A percentile compares a stretch with the other conserved stretches of the same genome.
phyloP scores from a whole-genome alignment of 1,140 invertebrate species.

The Mizuhopecten yessoensis region DNA sequence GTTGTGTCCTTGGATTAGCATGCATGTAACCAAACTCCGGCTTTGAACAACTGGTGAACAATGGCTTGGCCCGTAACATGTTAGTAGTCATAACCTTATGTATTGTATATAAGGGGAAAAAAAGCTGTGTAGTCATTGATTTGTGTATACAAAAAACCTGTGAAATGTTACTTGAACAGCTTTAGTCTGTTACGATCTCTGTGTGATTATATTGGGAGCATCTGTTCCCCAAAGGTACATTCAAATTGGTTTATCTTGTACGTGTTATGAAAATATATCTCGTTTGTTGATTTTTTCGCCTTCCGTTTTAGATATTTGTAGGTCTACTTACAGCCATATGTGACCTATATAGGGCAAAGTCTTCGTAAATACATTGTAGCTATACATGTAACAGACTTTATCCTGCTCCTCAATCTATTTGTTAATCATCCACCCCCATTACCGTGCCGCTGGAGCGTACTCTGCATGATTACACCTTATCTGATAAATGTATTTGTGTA shows the following conservation, averaged over 20 bases:
- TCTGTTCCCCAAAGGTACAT: neutral
- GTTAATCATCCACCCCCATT: neutral
- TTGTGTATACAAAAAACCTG: neutral
- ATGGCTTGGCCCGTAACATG: neutral
- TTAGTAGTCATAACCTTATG: neutral
- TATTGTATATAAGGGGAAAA: neutral
- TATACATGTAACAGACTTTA: constrained; percentile 30
- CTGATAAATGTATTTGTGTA: neutral
- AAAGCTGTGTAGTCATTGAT: neutral
- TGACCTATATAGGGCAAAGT: neutral
- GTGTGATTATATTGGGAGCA: neutral
- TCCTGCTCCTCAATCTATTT: neutral
- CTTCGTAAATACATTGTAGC: neutral
- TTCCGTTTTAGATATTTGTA: neutral
- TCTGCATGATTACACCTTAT: neutral
- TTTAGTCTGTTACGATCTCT: neutral
- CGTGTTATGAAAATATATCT: constrained; percentile 12
- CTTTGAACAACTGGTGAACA: too few species aligned
- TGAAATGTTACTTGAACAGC: neutral
- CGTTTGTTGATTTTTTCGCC: constrained; percentile 23
- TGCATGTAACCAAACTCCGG: too few species aligned
- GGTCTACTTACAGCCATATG: neutral
- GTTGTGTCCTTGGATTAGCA: too few species aligned
- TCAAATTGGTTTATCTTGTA: constrained; percentile 4
- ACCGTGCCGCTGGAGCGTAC: neutral